Conservation (phyloP, 2,888 invertebrate species). For the Ichneumoninae sp. region DNA sequence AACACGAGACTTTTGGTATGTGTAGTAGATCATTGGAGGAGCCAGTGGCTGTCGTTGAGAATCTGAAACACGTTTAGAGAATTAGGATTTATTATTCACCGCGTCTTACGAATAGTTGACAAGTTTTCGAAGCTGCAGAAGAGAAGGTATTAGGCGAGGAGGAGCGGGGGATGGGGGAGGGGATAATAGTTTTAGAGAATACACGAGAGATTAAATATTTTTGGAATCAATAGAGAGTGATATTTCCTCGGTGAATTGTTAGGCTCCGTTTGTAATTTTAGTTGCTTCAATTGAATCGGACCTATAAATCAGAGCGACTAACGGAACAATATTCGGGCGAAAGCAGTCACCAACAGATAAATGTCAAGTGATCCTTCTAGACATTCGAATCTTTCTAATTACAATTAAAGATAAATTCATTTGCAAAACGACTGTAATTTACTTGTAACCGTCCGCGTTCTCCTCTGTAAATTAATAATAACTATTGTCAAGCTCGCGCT, state of each 20-base stretch:
- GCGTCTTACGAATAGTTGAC: slow-evolving; percentile 54
- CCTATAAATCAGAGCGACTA: not conserved
- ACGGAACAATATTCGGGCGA: slow-evolving; percentile 1
- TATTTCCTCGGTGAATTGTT: slow-evolving; percentile 71
- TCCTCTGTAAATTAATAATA: slow-evolving; percentile 57
- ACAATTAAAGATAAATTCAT: slow-evolving; percentile 10
- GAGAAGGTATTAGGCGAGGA: slow-evolving; percentile 19
- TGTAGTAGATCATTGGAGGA: slow-evolving; percentile 3
- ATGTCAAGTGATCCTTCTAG: slow-evolving; percentile 11
- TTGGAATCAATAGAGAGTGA: slow-evolving; percentile 78
- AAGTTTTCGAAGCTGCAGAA: slow-evolving; percentile 43
- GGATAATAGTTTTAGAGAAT: slow-evolving; percentile 49
- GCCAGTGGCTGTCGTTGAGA: not conserved
- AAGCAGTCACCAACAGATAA: not conserved
- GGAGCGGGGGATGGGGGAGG: not conserved
- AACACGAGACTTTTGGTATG: slow-evolving; percentile 28
- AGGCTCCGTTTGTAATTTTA: slow-evolving; percentile 57
- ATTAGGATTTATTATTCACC: slow-evolving; percentile 44
- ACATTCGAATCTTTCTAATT: slow-evolving; percentile 11
- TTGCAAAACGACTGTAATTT: slow-evolving; percentile 14
- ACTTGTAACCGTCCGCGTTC: slow-evolving; percentile 66
- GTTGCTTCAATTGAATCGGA: slow-evolving; percentile 40
- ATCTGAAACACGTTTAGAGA: slow-evolving; percentile 31
- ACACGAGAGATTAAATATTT: slow-evolving; percentile 79
- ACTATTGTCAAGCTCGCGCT: not conserved